Conservation (phyloP, 2,888 invertebrate genomes). For the Prosopocoilus inquinatus region DNA sequence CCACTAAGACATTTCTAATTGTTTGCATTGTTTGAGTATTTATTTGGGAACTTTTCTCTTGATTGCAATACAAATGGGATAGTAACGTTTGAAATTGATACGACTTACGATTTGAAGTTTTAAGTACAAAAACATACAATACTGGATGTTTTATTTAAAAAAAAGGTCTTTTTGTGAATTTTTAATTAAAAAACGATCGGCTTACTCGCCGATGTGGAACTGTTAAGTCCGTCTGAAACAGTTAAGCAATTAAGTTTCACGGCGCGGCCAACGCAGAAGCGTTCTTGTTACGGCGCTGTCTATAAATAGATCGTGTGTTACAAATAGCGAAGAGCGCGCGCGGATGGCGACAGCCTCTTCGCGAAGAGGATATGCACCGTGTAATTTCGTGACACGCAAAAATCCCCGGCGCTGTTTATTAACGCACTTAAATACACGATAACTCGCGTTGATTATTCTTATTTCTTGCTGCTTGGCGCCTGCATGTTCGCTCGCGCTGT, state of each 20-base stretch:
- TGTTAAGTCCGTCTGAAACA: conserved; percentile 8
- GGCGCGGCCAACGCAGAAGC: conserved; percentile 3
- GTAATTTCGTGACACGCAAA: conserved; percentile 26
- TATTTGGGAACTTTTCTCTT: too few species aligned
- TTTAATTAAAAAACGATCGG: too few species aligned
- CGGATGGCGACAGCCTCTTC: conserved; percentile 26
- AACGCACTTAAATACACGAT: conserved; percentile 24
- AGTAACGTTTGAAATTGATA: too few species aligned
- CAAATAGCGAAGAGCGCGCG: conserved; percentile 21
- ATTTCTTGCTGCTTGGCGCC: conserved; percentile 25
- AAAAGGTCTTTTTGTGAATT: too few species aligned
- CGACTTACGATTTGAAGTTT: too few species aligned
- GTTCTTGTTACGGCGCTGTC: conserved; percentile 21
- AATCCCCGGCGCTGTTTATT: conserved; percentile 24
- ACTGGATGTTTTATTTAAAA: too few species aligned
- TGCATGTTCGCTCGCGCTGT: conserved; percentile 22
- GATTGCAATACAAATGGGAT: too few species aligned
- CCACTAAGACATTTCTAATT: too few species aligned
- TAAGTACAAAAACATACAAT: too few species aligned
- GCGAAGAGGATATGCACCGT: conserved; percentile 23
- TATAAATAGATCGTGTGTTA: conserved; percentile 26
- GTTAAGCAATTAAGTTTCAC: conserved; percentile 26
- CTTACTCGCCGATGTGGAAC: too few species aligned
- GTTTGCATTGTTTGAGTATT: too few species aligned
- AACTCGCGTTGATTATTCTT: conserved; percentile 24